Base-by-base conservation (phyloP, 2,113 vertebrate genomes). In the Megalops atlanticus region DNA sequence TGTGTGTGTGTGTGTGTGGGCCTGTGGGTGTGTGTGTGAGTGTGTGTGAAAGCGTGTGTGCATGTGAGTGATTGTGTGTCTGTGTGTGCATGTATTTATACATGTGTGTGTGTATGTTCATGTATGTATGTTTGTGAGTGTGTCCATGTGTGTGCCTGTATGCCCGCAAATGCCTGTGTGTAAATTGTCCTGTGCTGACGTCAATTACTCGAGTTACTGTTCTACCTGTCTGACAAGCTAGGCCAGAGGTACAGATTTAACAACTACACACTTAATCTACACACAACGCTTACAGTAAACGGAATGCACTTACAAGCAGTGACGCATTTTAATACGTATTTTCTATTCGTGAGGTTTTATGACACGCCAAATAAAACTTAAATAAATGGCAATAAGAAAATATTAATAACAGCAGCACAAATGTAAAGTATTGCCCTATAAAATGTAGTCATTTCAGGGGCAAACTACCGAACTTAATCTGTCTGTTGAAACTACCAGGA, bases 221-320 rank as follows among this genome's bases (percentile, higher is more conserved):
- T 85, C 80, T 88, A 93, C 93, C 89, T 54, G 94, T 92, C 73
- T 4, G 80, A 94, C 94, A 89, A 91, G 94, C 90, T 87, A 21
- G 82, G 86, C 94, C 87, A 90, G 93, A 88, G 89, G 87, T 91
- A 91, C 92, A 84, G 78, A 87, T 79, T 87, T 79, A 16, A 45
- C 21, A 81, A 45, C 38, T 45, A 68, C 54, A 11, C 38, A 80
- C 58, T 12, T 35, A 73, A n/a, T n/a, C 11, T 5, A 80, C 45
- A 76, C 72, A 43, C 72, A 43, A 71, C 35, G 54, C 5, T 74
- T 49, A 73, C 43, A 74, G 27, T 41, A 35, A 72, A 41, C 36
- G 38, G 6, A 36, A 64, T n/a, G n/a, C n/a, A n/a, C n/a, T n/a
- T n/a, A n/a, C n/a, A n/a, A n/a, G n/a, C 73, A 43, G 16, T 38